Evolutionary conservation across 2,797 vertebrate species (phyloP).

Genomic region (Atherinosoma microstoma): DNA sequence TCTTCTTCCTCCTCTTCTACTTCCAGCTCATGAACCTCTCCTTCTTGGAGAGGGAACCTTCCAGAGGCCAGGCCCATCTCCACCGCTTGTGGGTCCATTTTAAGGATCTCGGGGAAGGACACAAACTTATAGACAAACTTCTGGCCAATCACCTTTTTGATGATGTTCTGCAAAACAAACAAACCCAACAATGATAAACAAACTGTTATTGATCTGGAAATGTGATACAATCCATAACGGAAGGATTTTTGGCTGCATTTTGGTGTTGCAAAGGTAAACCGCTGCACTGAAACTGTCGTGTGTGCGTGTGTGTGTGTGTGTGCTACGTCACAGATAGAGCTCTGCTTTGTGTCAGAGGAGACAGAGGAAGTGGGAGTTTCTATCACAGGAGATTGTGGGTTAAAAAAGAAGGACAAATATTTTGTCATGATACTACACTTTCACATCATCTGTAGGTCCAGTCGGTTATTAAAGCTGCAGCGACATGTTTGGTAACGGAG

Average conservation of each 20-base stretch:
- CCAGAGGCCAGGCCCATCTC: conserved; percentile 89
- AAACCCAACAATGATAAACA: not conserved
- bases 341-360: conserved; percentile 15
- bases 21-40: conserved; percentile 84
- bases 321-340: not conserved
- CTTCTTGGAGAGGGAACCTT: conserved; percentile 86
- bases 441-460: not conserved
- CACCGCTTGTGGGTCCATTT: conserved; percentile 92
- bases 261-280: not conserved
- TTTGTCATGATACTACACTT: not conserved
- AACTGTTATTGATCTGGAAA: not conserved
- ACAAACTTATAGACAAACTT: conserved; percentile 99
- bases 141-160: conserved; percentile 97
- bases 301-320: not conserved
- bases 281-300: not conserved
- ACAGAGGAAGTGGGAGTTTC: conserved; percentile 73
- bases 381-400: conserved; percentile 34
- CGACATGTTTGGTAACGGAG: not conserved
- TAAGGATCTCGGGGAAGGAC: conserved; percentile 95
- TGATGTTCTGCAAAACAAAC: conserved; percentile 88
- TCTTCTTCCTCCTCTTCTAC: conserved; percentile 84
- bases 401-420: conserved; percentile 37
- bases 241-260: not conserved
- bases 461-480: not conserved
- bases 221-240: not conserved